phyloP scores from a whole-genome alignment of 2,888 invertebrate species.

The Orthosia gothica region DNA sequence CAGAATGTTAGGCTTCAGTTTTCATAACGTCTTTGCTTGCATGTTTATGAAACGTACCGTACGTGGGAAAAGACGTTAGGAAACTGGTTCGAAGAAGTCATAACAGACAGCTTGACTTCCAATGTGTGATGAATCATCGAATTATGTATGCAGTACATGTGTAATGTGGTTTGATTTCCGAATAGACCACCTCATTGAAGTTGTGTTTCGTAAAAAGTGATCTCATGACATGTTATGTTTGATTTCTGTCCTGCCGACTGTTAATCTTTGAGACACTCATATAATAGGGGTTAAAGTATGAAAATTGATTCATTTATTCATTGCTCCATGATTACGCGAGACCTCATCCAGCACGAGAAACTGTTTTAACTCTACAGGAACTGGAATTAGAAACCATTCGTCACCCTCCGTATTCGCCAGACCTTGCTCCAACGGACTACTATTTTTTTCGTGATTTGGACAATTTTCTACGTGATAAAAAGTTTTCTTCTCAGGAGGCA shows the following conservation, averaged over 20 bases:
- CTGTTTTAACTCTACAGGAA: too few species aligned
- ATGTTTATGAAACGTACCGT: background rate
- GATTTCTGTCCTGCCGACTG: background rate
- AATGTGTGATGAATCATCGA: slow-evolving; percentile 59
- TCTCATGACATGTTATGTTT: slow-evolving; percentile 19
- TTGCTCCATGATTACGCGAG: too few species aligned
- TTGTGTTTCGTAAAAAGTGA: slow-evolving; percentile 34
- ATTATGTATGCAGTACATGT: slow-evolving; percentile 55
- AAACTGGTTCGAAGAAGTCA: slow-evolving; percentile 39
- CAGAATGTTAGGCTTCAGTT: background rate
- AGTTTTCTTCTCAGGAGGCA: too few species aligned
- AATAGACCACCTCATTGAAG: slow-evolving; percentile 51
- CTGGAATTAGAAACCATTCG: too few species aligned
- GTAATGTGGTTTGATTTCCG: slow-evolving; percentile 53
- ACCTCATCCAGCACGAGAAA: too few species aligned
- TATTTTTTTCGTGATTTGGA: too few species aligned
- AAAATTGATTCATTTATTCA: too few species aligned
- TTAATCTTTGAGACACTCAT: background rate
- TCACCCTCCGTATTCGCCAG: too few species aligned
- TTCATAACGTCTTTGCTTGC: background rate
- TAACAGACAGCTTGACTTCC: slow-evolving; percentile 50
- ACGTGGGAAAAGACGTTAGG: slow-evolving; percentile 29
- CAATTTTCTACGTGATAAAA: too few species aligned
- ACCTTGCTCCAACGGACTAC: too few species aligned
- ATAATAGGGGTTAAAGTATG: too few species aligned